Conservation (phyloP, 2,113 vertebrate species). For the Anguilla japonica region DNA sequence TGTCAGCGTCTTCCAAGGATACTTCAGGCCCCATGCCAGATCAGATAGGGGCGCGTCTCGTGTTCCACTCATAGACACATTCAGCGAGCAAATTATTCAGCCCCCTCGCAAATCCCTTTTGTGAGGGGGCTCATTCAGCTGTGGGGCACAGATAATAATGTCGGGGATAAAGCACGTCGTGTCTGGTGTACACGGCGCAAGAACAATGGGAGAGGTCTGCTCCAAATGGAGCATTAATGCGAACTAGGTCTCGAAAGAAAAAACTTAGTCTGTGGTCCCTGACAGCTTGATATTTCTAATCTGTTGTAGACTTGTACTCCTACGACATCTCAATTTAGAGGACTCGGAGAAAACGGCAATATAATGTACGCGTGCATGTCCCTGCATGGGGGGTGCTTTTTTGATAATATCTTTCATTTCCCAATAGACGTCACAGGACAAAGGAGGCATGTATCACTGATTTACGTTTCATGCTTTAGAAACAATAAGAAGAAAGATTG, state of each 20-base stretch:
- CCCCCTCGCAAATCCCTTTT: constrained; percentile 41
- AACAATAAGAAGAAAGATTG: background rate
- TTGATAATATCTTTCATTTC: constrained; percentile 1
- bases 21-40: constrained; percentile 58
- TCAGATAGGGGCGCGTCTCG: constrained; percentile 57
- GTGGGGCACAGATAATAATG: constrained; percentile 56
- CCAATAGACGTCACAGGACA: background rate
- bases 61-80: constrained; percentile 57
- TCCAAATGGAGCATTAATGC: constrained; percentile 47
- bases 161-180: constrained; percentile 49
- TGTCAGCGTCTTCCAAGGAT: constrained; percentile 50
- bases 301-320: background rate
- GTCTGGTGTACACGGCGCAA: constrained; percentile 40
- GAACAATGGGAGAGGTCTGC: constrained; percentile 47
- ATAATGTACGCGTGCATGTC: constrained; percentile 24
- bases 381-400: background rate
- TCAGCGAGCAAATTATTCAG: constrained; percentile 58
- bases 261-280: constrained; percentile 26
- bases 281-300: constrained; percentile 29
- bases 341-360: constrained; percentile 25
- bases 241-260: constrained; percentile 44
- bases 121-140: constrained; percentile 55
- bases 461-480: background rate
- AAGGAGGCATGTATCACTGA: background rate
- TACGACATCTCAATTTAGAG: constrained; percentile 38